These are phyloP conservation scores for Orestias chungarensis DNA, from an alignment of 2,797 vertebrate genomes.

Conservation along the genomic window DNA sequence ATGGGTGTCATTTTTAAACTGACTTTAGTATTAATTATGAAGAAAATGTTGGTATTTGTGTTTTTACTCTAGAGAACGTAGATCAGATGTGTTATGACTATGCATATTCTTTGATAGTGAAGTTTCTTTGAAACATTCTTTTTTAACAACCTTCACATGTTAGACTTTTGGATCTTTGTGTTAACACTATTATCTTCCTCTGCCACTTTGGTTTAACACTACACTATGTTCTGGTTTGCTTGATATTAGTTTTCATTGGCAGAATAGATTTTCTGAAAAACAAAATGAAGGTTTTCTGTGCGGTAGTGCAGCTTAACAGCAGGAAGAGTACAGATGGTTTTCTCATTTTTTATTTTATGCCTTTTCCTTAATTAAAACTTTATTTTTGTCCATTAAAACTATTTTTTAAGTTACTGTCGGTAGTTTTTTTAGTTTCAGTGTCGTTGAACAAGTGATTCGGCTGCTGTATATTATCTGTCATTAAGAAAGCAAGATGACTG, in stretches of 20 bases:
- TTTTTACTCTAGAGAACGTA: background rate
- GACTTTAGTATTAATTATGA: background rate
- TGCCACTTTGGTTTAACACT: background rate
- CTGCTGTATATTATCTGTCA: background rate
- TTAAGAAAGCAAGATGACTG: background rate
- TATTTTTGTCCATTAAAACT: background rate
- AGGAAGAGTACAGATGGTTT: background rate
- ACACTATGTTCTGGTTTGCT: background rate
- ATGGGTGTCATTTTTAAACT: background rate
- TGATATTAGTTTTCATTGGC: background rate
- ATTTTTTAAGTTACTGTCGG: background rate
- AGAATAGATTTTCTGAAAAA: background rate
- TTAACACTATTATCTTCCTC: background rate
- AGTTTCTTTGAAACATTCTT: background rate
- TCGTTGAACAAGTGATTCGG: background rate
- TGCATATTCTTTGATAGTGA: background rate
- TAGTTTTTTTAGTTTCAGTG: background rate
- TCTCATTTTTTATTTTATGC: background rate
- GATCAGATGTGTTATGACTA: background rate
- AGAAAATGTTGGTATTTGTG: background rate
- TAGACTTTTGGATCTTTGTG: background rate
- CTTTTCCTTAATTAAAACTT: background rate
- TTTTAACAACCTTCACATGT: background rate
- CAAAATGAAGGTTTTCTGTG: background rate
- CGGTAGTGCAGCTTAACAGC: background rate